Evolutionary conservation across 2,113 vertebrate species (phyloP).

Genomic region (Daphoenositta chrysoptera): DNA sequence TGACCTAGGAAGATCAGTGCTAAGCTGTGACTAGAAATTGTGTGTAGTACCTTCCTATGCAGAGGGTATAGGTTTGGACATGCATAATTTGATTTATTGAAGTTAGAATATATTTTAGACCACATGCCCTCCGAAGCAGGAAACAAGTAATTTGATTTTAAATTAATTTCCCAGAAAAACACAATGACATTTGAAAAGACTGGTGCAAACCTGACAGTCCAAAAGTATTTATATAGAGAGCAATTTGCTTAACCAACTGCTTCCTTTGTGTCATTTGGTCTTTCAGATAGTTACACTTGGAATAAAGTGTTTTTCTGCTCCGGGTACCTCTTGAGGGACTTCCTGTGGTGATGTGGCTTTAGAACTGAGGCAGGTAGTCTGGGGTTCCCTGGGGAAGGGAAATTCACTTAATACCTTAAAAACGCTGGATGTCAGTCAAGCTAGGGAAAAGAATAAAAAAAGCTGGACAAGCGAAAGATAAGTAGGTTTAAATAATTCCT

Average conservation of each 20-base stretch:
- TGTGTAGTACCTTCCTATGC: neutral
- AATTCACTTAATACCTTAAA: slow-evolving; percentile 10
- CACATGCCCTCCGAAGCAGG: slow-evolving; percentile 38
- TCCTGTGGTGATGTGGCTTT: slow-evolving; percentile 39
- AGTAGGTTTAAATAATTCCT: slow-evolving; percentile 48
- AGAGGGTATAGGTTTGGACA: neutral
- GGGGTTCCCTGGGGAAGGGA: neutral
- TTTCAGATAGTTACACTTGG: slow-evolving; percentile 28
- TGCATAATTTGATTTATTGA: slow-evolving; percentile 40
- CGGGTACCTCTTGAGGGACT: neutral
- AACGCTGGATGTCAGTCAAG: neutral
- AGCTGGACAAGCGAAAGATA: slow-evolving; percentile 24
- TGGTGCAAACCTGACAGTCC: slow-evolving; percentile 1
- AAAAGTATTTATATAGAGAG: slow-evolving; percentile 21
- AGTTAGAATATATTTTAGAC: slow-evolving; percentile 44
- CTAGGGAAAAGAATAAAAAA: neutral
- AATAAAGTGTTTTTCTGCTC: slow-evolving; percentile 42
- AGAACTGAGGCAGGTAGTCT: slow-evolving; percentile 10
- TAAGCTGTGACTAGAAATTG: neutral
- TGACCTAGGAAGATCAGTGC: neutral
- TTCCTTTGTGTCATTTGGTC: slow-evolving; percentile 35
- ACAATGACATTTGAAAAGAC: slow-evolving; percentile 1
- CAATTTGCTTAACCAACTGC: slow-evolving; percentile 53
- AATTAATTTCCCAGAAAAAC: slow-evolving; percentile 59
- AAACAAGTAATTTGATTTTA: slow-evolving; percentile 63